Evolutionary conservation across 2,797 vertebrate species (phyloP).

Genomic region (Halcyon leucocephala): DNA sequence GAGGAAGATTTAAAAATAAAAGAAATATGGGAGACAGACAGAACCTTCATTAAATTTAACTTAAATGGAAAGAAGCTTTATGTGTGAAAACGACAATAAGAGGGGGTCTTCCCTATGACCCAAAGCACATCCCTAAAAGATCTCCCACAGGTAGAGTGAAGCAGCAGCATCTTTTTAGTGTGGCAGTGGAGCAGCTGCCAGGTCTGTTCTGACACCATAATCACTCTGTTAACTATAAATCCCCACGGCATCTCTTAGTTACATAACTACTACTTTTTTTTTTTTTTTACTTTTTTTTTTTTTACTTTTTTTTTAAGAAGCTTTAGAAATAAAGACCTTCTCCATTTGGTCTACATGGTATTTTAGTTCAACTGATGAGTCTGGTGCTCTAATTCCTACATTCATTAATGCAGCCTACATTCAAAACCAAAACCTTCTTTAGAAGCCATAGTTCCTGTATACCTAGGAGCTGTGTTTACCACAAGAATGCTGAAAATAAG

Average conservation of each 20-base stretch:
- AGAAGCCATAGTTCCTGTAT: not conserved
- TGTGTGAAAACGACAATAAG: not conserved
- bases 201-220: not conserved
- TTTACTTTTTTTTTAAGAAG: not conserved
- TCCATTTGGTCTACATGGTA: not conserved
- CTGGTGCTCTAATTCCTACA: not conserved
- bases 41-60: not conserved
- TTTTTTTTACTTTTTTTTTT: not conserved
- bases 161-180: not conserved
- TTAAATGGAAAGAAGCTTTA: not conserved
- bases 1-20: not conserved
- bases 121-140: not conserved
- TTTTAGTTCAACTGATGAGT: not conserved
- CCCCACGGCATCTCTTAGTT: not conserved
- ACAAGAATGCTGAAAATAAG: not conserved
- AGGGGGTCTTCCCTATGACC: not conserved
- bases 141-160: not conserved
- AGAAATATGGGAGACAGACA: not conserved
- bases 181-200: not conserved
- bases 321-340: slow-evolving; percentile 24
- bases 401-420: not conserved
- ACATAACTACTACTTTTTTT: not conserved
- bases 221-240: not conserved
- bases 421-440: not conserved
- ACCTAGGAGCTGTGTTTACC: not conserved